Conservation (phyloP, 2,113 vertebrate genomes). For the Actenoides hombroni region DNA sequence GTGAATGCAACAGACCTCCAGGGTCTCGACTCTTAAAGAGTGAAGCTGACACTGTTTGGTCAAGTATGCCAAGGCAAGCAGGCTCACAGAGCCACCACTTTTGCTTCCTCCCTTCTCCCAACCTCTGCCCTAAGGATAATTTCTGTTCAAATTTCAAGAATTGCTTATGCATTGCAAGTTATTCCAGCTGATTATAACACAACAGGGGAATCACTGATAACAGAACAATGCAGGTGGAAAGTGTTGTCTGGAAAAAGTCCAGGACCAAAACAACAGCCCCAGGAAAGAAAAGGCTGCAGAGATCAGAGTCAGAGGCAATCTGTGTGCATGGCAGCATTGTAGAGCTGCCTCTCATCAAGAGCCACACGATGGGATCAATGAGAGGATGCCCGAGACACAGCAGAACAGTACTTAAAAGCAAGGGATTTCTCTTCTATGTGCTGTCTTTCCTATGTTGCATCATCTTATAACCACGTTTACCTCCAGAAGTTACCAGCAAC, state of each 20-base stretch:
- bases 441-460: neutral
- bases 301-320: neutral
- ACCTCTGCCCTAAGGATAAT: neutral
- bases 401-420: neutral
- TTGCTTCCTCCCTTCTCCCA: neutral
- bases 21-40: neutral
- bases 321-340: neutral
- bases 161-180: neutral
- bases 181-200: neutral
- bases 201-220: neutral
- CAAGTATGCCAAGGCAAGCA: neutral
- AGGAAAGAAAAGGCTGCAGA: neutral
- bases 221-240: neutral
- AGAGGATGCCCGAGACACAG: neutral
- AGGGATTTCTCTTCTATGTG: neutral
- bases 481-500: neutral
- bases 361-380: accelerated
- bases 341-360: neutral
- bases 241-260: neutral
- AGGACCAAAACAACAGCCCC: neutral
- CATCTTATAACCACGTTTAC: neutral
- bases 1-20: neutral
- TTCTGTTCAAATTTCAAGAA: neutral
- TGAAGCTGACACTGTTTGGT: neutral
- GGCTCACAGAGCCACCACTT: neutral